These are phyloP conservation scores for Uria lomvia DNA, from an alignment of 2,113 vertebrate species.

Conservation along the genomic window DNA sequence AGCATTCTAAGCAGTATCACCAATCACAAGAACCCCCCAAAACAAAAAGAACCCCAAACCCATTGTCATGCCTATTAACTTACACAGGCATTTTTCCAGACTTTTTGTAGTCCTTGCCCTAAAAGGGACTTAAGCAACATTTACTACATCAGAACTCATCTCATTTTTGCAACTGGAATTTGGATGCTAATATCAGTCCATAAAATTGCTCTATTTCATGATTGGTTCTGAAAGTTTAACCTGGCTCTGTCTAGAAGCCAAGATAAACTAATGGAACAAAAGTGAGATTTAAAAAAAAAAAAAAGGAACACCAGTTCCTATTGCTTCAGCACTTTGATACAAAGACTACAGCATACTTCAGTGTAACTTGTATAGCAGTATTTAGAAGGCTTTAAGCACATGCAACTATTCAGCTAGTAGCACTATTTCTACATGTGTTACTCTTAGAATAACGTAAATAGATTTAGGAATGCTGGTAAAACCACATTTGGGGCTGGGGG, in stretches of 20 bases:
- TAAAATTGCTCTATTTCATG: neutral
- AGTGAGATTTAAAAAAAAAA: neutral
- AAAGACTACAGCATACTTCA: neutral
- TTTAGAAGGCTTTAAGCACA: neutral
- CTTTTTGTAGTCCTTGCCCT: neutral
- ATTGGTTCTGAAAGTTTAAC: neutral
- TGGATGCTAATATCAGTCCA: neutral
- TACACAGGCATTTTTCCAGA: neutral
- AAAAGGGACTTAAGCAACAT: neutral
- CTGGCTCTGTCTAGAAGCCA: neutral
- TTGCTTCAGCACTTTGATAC: neutral
- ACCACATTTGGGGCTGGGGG: too few species aligned
- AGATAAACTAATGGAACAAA: neutral
- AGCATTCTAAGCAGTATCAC: neutral
- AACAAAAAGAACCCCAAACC: neutral
- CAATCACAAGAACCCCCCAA: neutral
- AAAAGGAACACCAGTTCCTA: neutral
- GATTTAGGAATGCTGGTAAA: neutral
- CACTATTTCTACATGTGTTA: neutral
- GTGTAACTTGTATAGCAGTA: neutral
- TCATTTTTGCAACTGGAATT: neutral
- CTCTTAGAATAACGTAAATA: neutral
- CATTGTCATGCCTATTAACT: neutral
- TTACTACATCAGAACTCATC: neutral
- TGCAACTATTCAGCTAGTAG: neutral